Percentiles rank a stretch among this genome's conserved stretches.
Evolutionary conservation across 2,888 invertebrate species (phyloP).

Genomic region (Cybosia mesomella): DNA sequence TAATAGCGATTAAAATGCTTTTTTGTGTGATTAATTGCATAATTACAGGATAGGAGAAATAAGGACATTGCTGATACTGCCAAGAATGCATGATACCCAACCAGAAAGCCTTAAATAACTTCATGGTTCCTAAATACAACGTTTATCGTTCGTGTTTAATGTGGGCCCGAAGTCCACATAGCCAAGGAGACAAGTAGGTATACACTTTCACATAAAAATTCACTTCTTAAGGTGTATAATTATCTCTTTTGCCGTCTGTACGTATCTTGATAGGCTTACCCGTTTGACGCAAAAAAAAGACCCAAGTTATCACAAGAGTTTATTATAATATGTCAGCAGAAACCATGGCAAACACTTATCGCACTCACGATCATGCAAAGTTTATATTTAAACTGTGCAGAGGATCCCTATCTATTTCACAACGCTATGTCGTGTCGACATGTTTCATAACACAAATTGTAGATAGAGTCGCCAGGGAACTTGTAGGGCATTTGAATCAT

Average conservation of each 20-base stretch:
- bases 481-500: conserved; percentile 4
- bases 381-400: not conserved
- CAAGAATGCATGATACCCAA: no score
- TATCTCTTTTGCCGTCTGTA: no score
- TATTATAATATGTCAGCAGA: not conserved
- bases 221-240: no score
- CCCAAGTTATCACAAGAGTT: no score
- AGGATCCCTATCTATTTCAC: conserved; percentile 12
- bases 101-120: no score
- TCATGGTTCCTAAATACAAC: no score
- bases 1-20: not conserved
- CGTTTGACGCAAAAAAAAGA: no score
- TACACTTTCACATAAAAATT: no score
- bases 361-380: not conserved
- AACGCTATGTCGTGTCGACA: not conserved
- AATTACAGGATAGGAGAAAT: not conserved
- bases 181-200: no score
- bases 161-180: no score
- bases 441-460: conserved; percentile 12
- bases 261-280: no score
- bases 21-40: not conserved
- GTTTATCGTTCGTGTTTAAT: no score
- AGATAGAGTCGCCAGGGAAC: conserved; percentile 8
- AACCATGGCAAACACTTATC: not conserved
- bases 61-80: not conserved